Evolutionary conservation across 2,888 invertebrate genomes (phyloP).

Genomic region (Acheta domesticus): DNA sequence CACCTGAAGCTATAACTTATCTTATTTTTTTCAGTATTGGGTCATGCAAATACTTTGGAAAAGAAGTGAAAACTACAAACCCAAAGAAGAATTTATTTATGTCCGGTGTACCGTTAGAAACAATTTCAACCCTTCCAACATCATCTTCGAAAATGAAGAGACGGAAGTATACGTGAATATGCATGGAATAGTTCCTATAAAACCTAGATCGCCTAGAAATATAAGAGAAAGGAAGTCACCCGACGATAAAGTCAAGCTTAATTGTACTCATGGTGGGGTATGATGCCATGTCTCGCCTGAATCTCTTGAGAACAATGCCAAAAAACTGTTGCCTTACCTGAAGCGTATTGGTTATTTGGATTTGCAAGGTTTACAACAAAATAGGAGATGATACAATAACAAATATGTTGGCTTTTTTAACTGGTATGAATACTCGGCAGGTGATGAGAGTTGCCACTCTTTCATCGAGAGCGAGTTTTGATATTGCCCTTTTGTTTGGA

Average conservation of each 20-base stretch:
- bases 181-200: constrained; percentile 37
- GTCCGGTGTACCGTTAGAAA: too few species aligned
- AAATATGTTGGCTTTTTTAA: constrained; percentile 78
- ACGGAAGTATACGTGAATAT: constrained; percentile 36
- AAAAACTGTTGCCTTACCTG: constrained; percentile 46
- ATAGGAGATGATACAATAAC: constrained; percentile 83
- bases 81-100: too few species aligned
- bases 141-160: constrained; percentile 28
- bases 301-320: constrained; percentile 50
- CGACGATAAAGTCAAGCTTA: constrained; percentile 37
- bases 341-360: constrained; percentile 46
- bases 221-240: constrained; percentile 7
- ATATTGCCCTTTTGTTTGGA: constrained; percentile 76
- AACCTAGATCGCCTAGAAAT: constrained; percentile 22
- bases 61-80: too few species aligned
- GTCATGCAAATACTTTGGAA: too few species aligned
- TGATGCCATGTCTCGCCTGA: constrained; percentile 48
- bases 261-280: constrained; percentile 48
- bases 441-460: constrained; percentile 40
- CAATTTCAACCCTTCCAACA: too few species aligned
- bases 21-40: too few species aligned
- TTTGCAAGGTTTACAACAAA: constrained; percentile 50
- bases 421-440: constrained; percentile 57
- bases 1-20: too few species aligned
- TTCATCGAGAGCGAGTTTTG: constrained; percentile 52